Conservation (phyloP, 2,797 vertebrate species). For the Eutrigla gurnardus region DNA sequence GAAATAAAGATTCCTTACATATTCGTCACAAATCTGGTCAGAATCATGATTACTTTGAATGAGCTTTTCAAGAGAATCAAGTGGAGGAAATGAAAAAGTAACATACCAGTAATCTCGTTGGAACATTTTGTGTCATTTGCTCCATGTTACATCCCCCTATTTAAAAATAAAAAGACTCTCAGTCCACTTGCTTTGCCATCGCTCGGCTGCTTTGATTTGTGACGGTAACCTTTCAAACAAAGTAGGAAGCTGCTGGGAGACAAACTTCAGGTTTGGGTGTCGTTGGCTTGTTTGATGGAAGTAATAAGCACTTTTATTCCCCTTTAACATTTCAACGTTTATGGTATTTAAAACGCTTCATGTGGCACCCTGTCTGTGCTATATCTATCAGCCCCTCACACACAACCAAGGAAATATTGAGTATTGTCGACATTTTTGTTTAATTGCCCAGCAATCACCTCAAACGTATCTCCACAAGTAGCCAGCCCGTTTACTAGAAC, state of each 20-base stretch:
- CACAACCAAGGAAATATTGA: background rate
- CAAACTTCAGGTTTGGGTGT: background rate
- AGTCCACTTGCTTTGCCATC: background rate
- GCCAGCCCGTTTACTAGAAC: background rate
- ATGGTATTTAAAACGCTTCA: background rate
- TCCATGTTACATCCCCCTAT: background rate
- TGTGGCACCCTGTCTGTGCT: background rate
- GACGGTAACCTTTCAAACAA: constrained; percentile 3
- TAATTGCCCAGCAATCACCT: background rate
- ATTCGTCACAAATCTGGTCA: no score
- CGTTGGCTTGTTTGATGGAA: background rate
- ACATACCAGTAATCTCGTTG: background rate
- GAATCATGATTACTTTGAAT: background rate
- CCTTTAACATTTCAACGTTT: background rate
- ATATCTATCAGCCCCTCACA: background rate
- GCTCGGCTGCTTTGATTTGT: constrained; percentile 2
- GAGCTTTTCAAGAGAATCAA: background rate
- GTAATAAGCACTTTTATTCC: background rate
- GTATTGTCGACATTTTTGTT: background rate
- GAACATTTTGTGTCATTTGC: background rate
- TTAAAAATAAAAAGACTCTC: background rate
- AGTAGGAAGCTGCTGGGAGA: background rate
- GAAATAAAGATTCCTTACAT: no score
- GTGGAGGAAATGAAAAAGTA: background rate
- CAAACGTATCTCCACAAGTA: background rate